Percentiles rank a stretch among this genome's conserved stretches.
These are phyloP conservation scores for Oscheius sp. DNA, from an alignment of 2,888 invertebrate genomes.

Conservation along the genomic window DNA sequence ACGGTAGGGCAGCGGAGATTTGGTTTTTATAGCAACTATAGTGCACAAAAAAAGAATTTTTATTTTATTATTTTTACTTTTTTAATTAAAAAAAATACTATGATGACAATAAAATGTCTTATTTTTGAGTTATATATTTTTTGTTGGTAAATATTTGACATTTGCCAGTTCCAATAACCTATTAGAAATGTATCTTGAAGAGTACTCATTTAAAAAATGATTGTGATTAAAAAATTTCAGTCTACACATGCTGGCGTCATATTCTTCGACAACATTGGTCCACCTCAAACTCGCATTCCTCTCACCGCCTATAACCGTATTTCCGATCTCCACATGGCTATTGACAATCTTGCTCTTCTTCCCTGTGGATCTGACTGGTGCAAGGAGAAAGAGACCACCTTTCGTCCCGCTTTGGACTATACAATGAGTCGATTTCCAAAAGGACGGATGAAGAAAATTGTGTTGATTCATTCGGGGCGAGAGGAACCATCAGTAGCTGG, in stretches of 20 bases:
- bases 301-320: conserved; percentile 20
- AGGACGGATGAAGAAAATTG: conserved; percentile 34
- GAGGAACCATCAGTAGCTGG: not conserved
- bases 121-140: too few species aligned
- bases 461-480: conserved; percentile 27
- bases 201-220: too few species aligned
- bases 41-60: not conserved
- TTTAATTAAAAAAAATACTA: not conserved
- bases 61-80: not conserved
- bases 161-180: too few species aligned
- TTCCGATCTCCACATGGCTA: conserved; percentile 23
- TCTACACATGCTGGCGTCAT: conserved; percentile 23
- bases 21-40: not conserved
- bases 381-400: conserved; percentile 23
- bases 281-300: conserved; percentile 18
- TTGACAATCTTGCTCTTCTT: conserved; percentile 13
- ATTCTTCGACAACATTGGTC: conserved; percentile 27
- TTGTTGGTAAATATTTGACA: too few species aligned
- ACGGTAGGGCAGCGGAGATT: not conserved
- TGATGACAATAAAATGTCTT: too few species aligned
- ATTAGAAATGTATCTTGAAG: too few species aligned
- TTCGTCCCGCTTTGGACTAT: conserved; percentile 18
- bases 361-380: conserved; percentile 32
- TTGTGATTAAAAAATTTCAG: conserved; percentile 17
- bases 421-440: conserved; percentile 23